phyloP scores from a whole-genome alignment of 1,140 invertebrate genomes.

The Zophobas atratus region DNA sequence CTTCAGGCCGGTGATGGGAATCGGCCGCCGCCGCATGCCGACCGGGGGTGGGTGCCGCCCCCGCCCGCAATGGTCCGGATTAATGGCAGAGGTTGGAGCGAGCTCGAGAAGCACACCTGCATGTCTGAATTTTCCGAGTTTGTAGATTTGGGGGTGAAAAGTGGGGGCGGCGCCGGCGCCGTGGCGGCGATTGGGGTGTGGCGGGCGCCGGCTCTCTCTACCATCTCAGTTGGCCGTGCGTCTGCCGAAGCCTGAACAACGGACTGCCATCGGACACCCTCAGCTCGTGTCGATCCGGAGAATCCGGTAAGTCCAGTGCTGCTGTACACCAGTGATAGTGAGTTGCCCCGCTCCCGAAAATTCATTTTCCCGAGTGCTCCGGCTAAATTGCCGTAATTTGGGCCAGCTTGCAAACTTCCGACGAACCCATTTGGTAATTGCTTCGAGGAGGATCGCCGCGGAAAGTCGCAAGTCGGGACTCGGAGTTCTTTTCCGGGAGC shows the following conservation, averaged over 20 bases:
- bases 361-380: too few species aligned
- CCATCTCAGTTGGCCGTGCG: slow-evolving; percentile 62
- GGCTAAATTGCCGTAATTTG: too few species aligned
- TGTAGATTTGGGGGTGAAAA: slow-evolving; percentile 48
- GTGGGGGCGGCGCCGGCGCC: slow-evolving; percentile 62
- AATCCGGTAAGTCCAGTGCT: slow-evolving; percentile 5
- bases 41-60: not conserved
- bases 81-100: slow-evolving; percentile 16
- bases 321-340: not conserved
- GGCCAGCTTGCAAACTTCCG: not conserved
- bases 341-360: not conserved
- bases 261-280: not conserved
- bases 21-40: not conserved
- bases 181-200: slow-evolving; percentile 60
- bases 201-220: slow-evolving; percentile 60
- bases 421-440: not conserved
- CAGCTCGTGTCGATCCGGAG: too few species aligned
- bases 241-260: slow-evolving; percentile 52
- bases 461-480: not conserved
- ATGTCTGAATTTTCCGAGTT: slow-evolving; percentile 47
- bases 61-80: not conserved
- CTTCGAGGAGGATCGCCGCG: not conserved
- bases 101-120: slow-evolving; percentile 51
- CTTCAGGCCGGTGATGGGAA: too few species aligned
- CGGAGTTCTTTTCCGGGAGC: not conserved